A percentile compares a stretch with the other conserved stretches of the same genome.
Conservation (phyloP, 2,888 invertebrate species). For the Calameuta filiformis region DNA sequence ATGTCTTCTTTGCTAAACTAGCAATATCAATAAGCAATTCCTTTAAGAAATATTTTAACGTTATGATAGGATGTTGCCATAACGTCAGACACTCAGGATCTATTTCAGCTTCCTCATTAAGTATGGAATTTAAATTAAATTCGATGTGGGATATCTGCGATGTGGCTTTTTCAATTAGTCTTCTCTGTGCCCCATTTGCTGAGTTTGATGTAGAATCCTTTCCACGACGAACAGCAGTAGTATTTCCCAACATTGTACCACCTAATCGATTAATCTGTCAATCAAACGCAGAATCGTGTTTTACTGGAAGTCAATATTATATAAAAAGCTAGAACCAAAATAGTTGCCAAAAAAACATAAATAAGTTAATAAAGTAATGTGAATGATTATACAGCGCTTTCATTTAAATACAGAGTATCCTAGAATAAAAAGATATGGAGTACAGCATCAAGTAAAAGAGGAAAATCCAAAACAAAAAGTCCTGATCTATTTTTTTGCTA, state of each 20-base stretch:
- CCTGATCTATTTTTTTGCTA: too few species aligned
- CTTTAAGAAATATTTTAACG: conserved; percentile 59
- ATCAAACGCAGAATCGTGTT: conserved; percentile 18
- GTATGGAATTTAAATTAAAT: conserved; percentile 8
- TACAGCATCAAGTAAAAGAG: too few species aligned
- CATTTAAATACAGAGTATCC: not conserved
- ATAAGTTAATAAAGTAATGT: not conserved
- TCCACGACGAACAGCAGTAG: conserved; percentile 51
- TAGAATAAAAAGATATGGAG: too few species aligned
- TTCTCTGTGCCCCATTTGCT: conserved; percentile 46
- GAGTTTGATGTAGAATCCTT: conserved; percentile 46
- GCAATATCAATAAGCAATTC: conserved; percentile 59
- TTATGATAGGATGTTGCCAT: conserved; percentile 61
- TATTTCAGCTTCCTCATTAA: conserved; percentile 34
- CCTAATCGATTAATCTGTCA: conserved; percentile 53
- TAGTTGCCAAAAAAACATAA: not conserved
- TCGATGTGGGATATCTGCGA: conserved; percentile 7
- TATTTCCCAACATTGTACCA: conserved; percentile 53
- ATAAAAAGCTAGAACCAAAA: not conserved
- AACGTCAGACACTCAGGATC: conserved; percentile 59
- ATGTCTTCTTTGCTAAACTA: conserved; percentile 55
- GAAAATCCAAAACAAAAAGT: too few species aligned
- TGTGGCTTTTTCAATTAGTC: conserved; percentile 19
- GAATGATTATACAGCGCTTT: not conserved
- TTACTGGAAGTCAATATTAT: not conserved